Percentiles rank a stretch among this genome's conserved stretches.
Conservation (phyloP, 1,140 invertebrate genomes). For the Dendroctonus valens region DNA sequence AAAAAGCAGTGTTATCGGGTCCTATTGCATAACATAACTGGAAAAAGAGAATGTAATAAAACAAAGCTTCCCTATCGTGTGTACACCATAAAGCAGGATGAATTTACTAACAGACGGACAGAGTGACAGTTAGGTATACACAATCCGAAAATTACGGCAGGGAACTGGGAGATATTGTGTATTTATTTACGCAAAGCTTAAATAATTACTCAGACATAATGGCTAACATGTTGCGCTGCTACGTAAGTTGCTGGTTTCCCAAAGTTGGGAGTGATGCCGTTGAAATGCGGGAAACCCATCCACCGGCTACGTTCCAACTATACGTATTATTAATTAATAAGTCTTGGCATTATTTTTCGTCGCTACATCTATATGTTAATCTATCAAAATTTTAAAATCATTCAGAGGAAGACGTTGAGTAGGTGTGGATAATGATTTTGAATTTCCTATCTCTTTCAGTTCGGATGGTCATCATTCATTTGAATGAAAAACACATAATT, state of each 20-base stretch:
- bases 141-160: conserved; percentile 22
- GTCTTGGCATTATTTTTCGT: too few relatives aligned
- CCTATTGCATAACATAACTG: background rate
- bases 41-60: conserved; percentile 7
- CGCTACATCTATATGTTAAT: too few relatives aligned
- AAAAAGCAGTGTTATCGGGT: background rate
- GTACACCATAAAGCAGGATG: conserved; percentile 21
- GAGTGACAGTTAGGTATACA: conserved; percentile 25
- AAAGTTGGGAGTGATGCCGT: conserved; percentile 1
- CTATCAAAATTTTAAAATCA: too few relatives aligned
- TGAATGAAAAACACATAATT: too few relatives aligned
- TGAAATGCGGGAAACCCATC: background rate
- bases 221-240: conserved; percentile 18
- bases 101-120: conserved; percentile 31
- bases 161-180: conserved; percentile 17
- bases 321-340: too few relatives aligned
- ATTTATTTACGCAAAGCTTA: conserved; percentile 26
- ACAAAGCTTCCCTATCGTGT: conserved; percentile 13
- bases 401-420: too few relatives aligned
- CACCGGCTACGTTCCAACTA: too few relatives aligned
- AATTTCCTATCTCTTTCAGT: too few relatives aligned
- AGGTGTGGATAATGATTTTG: too few relatives aligned
- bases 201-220: conserved; percentile 26
- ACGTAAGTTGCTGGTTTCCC: conserved; percentile 11
- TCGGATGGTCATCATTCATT: too few relatives aligned